These are phyloP conservation scores for Neogale vison DNA, from an alignment of 2,113 vertebrate genomes.

Conservation along the genomic window DNA sequence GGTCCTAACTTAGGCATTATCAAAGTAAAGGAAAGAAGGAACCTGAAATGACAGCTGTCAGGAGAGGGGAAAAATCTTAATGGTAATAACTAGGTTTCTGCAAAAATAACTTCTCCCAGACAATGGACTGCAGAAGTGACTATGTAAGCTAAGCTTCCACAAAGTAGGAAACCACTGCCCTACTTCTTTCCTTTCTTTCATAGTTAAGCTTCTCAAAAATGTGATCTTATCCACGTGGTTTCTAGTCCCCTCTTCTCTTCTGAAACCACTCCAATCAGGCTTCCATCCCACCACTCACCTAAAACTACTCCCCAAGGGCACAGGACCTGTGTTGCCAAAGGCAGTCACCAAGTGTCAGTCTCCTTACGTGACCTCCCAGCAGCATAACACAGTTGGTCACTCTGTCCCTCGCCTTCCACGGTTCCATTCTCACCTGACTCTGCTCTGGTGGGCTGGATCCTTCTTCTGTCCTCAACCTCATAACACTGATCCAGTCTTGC, in stretches of 20 bases:
- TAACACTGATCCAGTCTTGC: background rate
- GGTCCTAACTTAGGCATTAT: conserved; percentile 11
- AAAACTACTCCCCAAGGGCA: background rate
- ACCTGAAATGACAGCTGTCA: conserved; percentile 51
- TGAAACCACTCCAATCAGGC: background rate
- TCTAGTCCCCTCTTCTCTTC: background rate
- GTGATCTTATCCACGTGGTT: background rate
- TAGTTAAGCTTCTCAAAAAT: background rate
- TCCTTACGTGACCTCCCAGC: background rate
- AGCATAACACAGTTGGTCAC: background rate
- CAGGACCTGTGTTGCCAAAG: background rate
- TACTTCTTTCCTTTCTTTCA: conserved; percentile 18
- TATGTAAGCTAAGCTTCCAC: background rate
- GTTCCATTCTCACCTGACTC: background rate
- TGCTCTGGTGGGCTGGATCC: background rate
- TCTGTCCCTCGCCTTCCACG: background rate
- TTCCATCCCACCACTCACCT: background rate
- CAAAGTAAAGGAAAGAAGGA: conserved; percentile 16
- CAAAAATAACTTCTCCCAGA: conserved; percentile 38
- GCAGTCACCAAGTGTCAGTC: background rate
- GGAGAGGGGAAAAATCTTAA: background rate
- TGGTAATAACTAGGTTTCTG: conserved; percentile 37
- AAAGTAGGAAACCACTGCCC: background rate
- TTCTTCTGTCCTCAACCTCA: background rate
- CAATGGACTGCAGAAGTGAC: background rate